phyloP scores from a whole-genome alignment of 2,797 vertebrate genomes.

The Lepus townsendii region DNA sequence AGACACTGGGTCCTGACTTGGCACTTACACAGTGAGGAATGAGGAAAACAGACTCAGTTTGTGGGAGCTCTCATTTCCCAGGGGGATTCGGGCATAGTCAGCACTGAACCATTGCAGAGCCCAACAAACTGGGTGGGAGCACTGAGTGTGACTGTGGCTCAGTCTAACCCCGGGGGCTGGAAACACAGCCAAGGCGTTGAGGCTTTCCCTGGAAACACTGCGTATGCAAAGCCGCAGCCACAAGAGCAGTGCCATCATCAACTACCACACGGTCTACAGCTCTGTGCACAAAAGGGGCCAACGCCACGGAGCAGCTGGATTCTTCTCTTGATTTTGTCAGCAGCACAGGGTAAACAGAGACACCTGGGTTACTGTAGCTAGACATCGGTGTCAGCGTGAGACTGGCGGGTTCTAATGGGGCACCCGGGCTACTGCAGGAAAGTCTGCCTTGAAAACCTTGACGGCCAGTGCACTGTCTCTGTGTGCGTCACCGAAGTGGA shows the following conservation, averaged over 20 bases:
- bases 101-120: background rate
- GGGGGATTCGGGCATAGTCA: background rate
- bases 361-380: background rate
- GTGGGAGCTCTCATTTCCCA: background rate
- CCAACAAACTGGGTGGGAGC: background rate
- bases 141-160: background rate
- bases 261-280: background rate
- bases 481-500: background rate
- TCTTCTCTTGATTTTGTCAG: background rate
- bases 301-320: background rate
- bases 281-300: too few relatives aligned
- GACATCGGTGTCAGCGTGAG: background rate
- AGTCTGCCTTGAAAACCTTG: background rate
- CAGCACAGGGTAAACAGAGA: background rate
- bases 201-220: background rate
- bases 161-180: background rate
- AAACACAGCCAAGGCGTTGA: background rate
- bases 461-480: background rate
- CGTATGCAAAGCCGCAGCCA: background rate
- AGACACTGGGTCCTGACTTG: background rate
- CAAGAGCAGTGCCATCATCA: background rate
- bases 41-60: background rate
- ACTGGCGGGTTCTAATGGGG: background rate
- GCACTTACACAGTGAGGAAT: too few relatives aligned
- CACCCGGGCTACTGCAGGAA: background rate